Evolutionary conservation across 2,888 invertebrate genomes (phyloP).

Genomic region (Trachelus iudaicus): DNA sequence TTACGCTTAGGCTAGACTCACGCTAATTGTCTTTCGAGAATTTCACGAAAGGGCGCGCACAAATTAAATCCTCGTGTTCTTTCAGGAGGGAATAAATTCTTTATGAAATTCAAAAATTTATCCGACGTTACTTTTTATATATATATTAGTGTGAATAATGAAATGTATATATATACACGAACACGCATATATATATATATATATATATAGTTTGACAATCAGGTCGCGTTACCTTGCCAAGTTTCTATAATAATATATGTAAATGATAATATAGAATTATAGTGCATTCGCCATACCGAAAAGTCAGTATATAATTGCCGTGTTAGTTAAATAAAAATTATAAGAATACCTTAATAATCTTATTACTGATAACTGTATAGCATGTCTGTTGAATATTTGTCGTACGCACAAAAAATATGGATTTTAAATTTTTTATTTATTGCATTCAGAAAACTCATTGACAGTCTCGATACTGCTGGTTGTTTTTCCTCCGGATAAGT

Average conservation of each 20-base stretch:
- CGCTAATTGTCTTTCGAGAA: not conserved
- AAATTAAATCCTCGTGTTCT: not conserved
- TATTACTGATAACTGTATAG: not conserved
- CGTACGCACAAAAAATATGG: not conserved
- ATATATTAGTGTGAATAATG: no score
- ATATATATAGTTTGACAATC: not conserved
- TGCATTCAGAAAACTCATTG: not conserved
- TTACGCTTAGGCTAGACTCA: not conserved
- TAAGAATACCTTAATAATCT: not conserved
- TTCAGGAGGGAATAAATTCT: not conserved
- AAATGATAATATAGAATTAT: not conserved
- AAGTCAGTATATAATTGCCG: not conserved
- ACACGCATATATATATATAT: not conserved
- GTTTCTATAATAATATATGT: not conserved
- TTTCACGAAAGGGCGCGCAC: not conserved
- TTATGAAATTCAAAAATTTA: not conserved
- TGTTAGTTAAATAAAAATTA: not conserved
- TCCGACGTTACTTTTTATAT: no score
- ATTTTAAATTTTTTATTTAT: not conserved
- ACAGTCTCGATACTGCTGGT: not conserved
- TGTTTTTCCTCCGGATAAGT: no score
- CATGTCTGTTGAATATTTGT: not conserved
- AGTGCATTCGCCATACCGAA: not conserved
- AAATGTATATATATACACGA: not conserved
- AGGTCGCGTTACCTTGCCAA: not conserved